phyloP scores from a whole-genome alignment of 2,888 invertebrate genomes.

The Cryptus armator region DNA sequence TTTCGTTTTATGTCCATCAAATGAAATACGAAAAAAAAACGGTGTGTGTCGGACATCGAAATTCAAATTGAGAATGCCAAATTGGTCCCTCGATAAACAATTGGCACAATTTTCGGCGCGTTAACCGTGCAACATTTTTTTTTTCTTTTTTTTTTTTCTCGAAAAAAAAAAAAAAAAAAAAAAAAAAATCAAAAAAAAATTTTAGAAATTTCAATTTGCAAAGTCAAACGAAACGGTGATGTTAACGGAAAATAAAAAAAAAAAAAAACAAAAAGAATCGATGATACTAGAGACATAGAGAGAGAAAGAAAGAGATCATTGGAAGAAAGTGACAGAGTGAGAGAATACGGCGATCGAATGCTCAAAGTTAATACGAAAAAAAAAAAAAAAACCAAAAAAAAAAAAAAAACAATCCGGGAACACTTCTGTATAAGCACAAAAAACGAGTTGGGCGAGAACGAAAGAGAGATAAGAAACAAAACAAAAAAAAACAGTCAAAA shows the following conservation, averaged over 20 bases:
- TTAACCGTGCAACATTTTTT: no score
- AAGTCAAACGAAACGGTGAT: constrained; percentile 13
- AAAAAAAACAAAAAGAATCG: constrained; percentile 31
- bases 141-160: no score
- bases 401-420: constrained; percentile 69
- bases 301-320: constrained; percentile 39
- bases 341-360: constrained; percentile 63
- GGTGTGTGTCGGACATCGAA: no score
- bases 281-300: constrained; percentile 39
- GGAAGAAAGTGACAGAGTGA: constrained; percentile 43
- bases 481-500: constrained; percentile 9
- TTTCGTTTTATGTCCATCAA: no score
- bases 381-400: constrained; percentile 53
- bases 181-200: no score
- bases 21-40: no score
- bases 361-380: constrained; percentile 71
- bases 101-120: no score
- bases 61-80: not conserved
- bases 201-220: not conserved
- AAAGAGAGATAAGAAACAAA: constrained; percentile 44
- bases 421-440: constrained; percentile 73
- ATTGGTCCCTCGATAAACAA: no score
- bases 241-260: not conserved
- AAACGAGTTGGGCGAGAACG: constrained; percentile 68
- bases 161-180: not conserved